Evolutionary conservation across 2,888 invertebrate genomes (phyloP).

Genomic region (Xanthostigma xanthostigma): DNA sequence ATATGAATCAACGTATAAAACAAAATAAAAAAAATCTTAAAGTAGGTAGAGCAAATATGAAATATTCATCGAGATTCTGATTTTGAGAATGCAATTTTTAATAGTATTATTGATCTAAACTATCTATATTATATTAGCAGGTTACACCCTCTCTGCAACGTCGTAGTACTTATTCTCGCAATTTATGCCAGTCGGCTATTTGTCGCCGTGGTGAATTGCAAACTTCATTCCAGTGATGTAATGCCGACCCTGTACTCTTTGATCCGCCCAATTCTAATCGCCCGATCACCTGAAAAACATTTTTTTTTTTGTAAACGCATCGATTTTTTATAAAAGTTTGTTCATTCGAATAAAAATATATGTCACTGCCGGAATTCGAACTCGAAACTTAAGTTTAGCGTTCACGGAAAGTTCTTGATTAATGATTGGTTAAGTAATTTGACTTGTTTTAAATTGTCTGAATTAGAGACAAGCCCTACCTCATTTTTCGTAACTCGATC

Average conservation of each 20-base stretch:
- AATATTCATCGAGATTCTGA: too few species aligned
- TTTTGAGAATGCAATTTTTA: background rate
- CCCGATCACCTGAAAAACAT: slow-evolving; percentile 67
- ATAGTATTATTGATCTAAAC: background rate
- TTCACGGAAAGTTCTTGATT: too few species aligned
- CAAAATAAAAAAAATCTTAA: too few species aligned
- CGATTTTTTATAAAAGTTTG: background rate
- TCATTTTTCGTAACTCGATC: slow-evolving; percentile 98
- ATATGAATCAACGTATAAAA: too few species aligned
- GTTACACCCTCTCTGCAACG: too few species aligned
- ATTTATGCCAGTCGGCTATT: slow-evolving; percentile 99
- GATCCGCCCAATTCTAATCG: slow-evolving; percentile 81
- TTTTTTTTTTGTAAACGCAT: background rate
- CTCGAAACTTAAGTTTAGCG: too few species aligned
- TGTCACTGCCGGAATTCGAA: too few species aligned
- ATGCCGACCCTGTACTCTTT: slow-evolving; percentile 63
- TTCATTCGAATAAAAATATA: too few species aligned
- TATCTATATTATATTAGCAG: background rate
- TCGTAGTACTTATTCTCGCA: slow-evolving; percentile 56
- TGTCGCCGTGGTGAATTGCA: slow-evolving; percentile 93
- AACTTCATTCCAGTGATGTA: slow-evolving; percentile 96
- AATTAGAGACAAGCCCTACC: slow-evolving; percentile 31
- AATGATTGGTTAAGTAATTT: too few species aligned
- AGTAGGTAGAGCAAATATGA: too few species aligned
- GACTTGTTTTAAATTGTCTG: background rate